Base-by-base conservation (phyloP, 2,888 invertebrate species). In the Meloe dianella region DNA sequence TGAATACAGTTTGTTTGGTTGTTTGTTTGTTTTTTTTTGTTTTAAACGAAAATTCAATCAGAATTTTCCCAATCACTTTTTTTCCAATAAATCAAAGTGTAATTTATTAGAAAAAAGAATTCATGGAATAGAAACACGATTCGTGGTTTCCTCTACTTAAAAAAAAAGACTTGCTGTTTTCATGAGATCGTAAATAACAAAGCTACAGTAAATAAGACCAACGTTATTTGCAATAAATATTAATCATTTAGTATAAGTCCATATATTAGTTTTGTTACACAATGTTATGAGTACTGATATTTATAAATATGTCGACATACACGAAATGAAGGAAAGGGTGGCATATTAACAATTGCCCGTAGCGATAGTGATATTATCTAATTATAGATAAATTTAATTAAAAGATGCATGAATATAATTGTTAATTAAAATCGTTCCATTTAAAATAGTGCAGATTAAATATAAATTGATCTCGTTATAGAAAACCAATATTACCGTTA, bases 121-220 rank as follows among this genome's bases (percentile, higher is more conserved):
- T 38, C 14, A 38, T 38, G 14, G 41, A n/a, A 1, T 2, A 6
- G 17, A 2, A 17, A 41, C 41, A n/a, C 17, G 17, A n/a, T 41
- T 41, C 41, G 41, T 41, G 41, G n/a, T 41, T 41, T 6, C 41
- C 10, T n/a, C 41, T 7, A 41, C 10, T 17, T 41, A 41, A 41
- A 41, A n/a, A n/a, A n/a, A n/a, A n/a, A n/a, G n/a, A n/a, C n/a
- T n/a, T 41, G 41, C 17, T 41, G 41, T 41, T 41, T 41, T 41
- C 17, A 41, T 41, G 41, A 41, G 41, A 41, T 41, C 41, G 41
- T 41, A 41, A 41, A 41, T 41, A 41, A n/a, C 41, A 8, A 41
- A n/a, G 41, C 5, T 41, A 41, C 41, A 41, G 41, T 41, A 41
- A 41, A 41, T 41, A 41, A 41, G n/a, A 41, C 17, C 41, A 41